phyloP scores from a whole-genome alignment of 2,888 invertebrate genomes.

The Sialis lutaria region DNA sequence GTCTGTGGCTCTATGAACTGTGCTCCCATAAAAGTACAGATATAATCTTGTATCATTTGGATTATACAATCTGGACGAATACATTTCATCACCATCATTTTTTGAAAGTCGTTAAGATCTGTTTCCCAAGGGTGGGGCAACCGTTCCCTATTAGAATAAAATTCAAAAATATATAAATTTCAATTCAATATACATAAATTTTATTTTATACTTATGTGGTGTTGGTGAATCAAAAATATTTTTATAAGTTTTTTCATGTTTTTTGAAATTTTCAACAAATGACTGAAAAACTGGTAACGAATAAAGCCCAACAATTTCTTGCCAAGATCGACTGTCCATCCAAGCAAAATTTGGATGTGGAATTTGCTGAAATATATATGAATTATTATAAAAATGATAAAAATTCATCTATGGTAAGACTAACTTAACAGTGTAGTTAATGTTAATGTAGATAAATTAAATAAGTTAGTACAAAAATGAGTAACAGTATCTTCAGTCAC shows the following conservation, averaged over 20 bases:
- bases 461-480: no score
- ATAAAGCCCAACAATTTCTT: slow-evolving; percentile 56
- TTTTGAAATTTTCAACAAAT: slow-evolving; percentile 43
- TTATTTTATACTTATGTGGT: slow-evolving; percentile 38
- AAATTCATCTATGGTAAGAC: neutral
- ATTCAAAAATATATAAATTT: neutral
- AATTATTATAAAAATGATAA: neutral
- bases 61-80: slow-evolving; percentile 73
- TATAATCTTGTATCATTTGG: slow-evolving; percentile 59
- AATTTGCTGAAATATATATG: slow-evolving; percentile 21
- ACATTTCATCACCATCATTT: slow-evolving; percentile 59
- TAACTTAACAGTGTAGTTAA: neutral
- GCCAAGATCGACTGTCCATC: slow-evolving; percentile 68
- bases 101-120: slow-evolving; percentile 52
- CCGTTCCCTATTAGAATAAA: neutral
- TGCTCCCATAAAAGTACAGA: slow-evolving; percentile 49
- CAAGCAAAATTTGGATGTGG: slow-evolving; percentile 64
- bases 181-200: neutral
- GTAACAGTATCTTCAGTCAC: no score
- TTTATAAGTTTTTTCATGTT: slow-evolving; percentile 35
- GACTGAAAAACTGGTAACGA: slow-evolving; percentile 39
- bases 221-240: slow-evolving; percentile 45
- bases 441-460: no score
- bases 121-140: slow-evolving; percentile 48
- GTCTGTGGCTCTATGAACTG: slow-evolving; percentile 76